These are phyloP conservation scores for Hybognathus amarus DNA, from an alignment of 2,797 vertebrate species.

Conservation along the genomic window DNA sequence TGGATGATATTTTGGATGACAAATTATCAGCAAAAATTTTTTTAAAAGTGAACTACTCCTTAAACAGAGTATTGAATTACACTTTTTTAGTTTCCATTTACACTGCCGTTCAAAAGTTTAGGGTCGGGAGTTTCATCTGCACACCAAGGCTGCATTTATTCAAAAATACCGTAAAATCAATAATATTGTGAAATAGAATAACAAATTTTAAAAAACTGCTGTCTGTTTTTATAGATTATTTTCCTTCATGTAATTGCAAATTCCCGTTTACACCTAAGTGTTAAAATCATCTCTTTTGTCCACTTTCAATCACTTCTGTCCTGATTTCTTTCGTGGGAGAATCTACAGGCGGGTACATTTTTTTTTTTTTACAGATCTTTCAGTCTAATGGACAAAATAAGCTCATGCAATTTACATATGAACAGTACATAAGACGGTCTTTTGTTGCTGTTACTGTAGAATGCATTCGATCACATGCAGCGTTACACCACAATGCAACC, in stretches of 20 bases:
- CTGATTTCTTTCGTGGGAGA: no score
- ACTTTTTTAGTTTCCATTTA: not conserved
- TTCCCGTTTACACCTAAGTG: not conserved
- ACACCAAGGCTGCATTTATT: not conserved
- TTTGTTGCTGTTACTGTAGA: not conserved
- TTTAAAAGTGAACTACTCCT: no score
- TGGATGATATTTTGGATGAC: no score
- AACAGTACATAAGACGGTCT: accelerated
- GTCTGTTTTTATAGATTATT: not conserved
- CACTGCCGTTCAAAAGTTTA: not conserved
- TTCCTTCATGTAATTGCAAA: not conserved
- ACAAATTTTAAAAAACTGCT: no score
- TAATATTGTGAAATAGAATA: no score
- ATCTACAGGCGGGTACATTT: no score
- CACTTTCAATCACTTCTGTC: no score
- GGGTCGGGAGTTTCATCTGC: not conserved
- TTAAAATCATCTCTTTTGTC: no score
- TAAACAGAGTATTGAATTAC: not conserved
- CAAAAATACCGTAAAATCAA: not conserved
- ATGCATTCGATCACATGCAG: not conserved
- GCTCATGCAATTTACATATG: no score
- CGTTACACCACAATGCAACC: not conserved
- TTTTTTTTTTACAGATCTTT: no score
- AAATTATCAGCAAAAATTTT: no score
- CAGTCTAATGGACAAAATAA: no score